Percentiles rank a stretch among this genome's conserved stretches.
Conservation (phyloP, 2,113 vertebrate genomes). For the Merops nubicus region DNA sequence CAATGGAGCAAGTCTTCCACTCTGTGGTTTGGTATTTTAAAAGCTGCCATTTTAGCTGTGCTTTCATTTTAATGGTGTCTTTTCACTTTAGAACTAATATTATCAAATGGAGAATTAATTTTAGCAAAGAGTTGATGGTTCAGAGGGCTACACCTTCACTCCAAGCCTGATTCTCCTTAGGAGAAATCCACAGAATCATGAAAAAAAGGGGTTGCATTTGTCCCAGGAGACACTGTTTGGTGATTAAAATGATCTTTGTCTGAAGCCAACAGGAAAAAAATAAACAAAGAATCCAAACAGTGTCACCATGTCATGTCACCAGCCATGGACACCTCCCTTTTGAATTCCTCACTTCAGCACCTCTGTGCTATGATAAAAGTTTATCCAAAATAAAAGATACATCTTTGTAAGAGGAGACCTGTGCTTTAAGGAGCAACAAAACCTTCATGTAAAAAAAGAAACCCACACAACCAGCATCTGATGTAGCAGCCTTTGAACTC, state of each 20-base stretch:
- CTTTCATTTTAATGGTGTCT: slow-evolving; percentile 1
- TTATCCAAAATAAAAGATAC: background rate
- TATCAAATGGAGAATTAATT: background rate
- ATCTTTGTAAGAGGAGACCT: background rate
- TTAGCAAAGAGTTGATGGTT: background rate
- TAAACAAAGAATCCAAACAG: background rate
- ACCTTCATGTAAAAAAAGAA: background rate
- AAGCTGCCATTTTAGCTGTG: background rate
- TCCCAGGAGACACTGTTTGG: background rate
- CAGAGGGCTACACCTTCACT: background rate
- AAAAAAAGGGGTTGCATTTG: background rate
- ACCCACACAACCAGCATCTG: background rate
- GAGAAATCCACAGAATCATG: background rate
- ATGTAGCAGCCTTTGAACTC: slow-evolving; percentile 53
- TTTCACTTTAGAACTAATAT: slow-evolving; percentile 19
- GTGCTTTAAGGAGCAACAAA: slow-evolving; percentile 19
- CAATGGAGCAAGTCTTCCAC: background rate
- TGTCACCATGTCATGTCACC: background rate
- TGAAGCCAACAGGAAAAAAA: background rate
- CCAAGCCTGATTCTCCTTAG: background rate
- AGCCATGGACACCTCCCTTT: background rate
- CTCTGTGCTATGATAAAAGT: background rate
- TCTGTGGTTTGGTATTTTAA: background rate
- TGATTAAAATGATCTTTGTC: background rate
- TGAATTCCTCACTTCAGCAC: background rate